Evolutionary conservation across 2,113 vertebrate genomes (phyloP).

Genomic region (Neolamprologus modestus): DNA sequence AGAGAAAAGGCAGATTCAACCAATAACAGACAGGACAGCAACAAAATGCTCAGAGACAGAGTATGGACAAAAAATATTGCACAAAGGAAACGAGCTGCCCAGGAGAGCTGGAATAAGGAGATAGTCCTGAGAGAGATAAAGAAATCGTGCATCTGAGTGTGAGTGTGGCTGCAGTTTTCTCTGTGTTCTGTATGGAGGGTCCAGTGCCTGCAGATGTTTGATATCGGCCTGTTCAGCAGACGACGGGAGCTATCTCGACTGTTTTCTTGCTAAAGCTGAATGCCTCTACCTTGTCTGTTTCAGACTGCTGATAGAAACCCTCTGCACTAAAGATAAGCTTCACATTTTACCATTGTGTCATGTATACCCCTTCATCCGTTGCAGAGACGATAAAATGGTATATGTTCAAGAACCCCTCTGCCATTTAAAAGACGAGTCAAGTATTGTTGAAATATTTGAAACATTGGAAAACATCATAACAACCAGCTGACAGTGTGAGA

Average conservation of each 20-base stretch:
- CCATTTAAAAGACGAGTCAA: not conserved
- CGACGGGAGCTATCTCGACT: not conserved
- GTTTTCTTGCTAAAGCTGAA: not conserved
- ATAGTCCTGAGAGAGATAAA: not conserved
- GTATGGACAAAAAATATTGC: slow-evolving; percentile 10
- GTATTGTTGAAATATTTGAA: not conserved
- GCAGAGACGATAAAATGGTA: not conserved
- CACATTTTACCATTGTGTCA: not conserved
- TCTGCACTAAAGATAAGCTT: not conserved
- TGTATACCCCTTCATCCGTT: not conserved
- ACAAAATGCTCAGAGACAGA: not conserved
- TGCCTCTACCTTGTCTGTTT: not conserved
- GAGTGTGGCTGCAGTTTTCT: not conserved
- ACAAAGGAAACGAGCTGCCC: not conserved
- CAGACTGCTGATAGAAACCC: not conserved
- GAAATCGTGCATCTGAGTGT: not conserved
- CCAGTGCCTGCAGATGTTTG: slow-evolving; percentile 5
- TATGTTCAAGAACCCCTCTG: not conserved
- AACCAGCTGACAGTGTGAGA: not conserved
- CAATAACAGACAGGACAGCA: not conserved
- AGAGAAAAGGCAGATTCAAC: not conserved
- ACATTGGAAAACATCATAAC: not conserved
- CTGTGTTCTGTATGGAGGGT: not conserved
- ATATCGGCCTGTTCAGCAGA: not conserved
- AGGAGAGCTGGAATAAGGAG: not conserved